Evolutionary conservation across 2,797 vertebrate genomes (phyloP).

Genomic region (Threskiornis aethiopicus): DNA sequence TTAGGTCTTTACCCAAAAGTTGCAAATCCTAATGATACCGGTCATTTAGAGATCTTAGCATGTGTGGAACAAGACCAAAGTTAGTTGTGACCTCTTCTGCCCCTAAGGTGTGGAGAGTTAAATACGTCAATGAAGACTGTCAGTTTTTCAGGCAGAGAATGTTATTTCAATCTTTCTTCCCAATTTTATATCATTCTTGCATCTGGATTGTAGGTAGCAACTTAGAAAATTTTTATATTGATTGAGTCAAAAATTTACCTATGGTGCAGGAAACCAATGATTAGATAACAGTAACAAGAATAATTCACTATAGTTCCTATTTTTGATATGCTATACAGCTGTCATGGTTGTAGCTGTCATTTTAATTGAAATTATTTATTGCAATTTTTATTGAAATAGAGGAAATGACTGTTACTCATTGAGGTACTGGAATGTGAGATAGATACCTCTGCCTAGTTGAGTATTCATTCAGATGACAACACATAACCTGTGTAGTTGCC

Average conservation of each 20-base stretch:
- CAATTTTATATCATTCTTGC: background rate
- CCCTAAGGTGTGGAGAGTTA: background rate
- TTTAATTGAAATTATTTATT: background rate
- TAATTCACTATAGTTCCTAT: background rate
- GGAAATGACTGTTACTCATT: background rate
- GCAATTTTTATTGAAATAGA: background rate
- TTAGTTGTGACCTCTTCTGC: background rate
- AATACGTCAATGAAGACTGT: background rate
- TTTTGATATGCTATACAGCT: background rate
- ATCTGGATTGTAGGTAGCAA: background rate
- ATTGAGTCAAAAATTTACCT: background rate
- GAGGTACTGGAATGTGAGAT: background rate
- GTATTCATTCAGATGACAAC: background rate
- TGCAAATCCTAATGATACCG: background rate
- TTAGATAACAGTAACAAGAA: background rate
- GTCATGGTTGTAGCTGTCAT: background rate
- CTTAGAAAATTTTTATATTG: background rate
- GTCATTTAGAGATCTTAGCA: background rate
- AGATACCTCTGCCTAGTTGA: background rate
- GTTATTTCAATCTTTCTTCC: background rate
- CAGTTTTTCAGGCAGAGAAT: background rate
- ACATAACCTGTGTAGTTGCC: background rate
- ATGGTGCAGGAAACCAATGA: background rate
- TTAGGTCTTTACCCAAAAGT: background rate
- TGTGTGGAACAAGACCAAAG: background rate